Percentiles rank a stretch among this genome's conserved stretches.
Conservation (phyloP, 2,113 vertebrate species). For the Prunella himalayana region DNA sequence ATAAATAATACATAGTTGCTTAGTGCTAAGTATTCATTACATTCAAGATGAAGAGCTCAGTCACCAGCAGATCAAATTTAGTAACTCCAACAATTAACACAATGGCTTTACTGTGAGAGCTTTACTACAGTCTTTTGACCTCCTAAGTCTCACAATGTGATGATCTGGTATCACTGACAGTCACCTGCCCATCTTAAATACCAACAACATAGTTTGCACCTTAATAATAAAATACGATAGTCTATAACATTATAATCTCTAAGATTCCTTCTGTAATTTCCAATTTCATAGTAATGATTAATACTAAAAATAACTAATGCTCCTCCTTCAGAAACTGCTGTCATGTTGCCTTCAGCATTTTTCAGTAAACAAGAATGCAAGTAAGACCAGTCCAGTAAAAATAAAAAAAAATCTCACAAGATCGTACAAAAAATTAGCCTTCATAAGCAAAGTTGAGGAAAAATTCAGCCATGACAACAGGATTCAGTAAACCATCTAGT, state of each 20-base stretch:
- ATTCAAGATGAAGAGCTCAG: conserved; percentile 12
- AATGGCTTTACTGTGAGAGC: not conserved
- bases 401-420: not conserved
- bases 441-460: not conserved
- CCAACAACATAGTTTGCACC: not conserved
- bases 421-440: not conserved
- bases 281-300: not conserved
- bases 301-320: conserved; percentile 7
- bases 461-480: not conserved
- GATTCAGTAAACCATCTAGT: not conserved
- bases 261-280: not conserved
- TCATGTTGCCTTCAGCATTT: not conserved
- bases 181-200: not conserved
- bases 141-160: not conserved
- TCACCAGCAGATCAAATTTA: conserved; percentile 37
- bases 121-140: not conserved
- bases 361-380: conserved; percentile 34
- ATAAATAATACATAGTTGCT: conserved; percentile 59
- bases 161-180: not conserved
- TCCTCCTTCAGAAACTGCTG: not conserved
- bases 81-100: conserved; percentile 20
- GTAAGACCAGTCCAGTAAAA: not conserved
- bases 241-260: not conserved
- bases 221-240: not conserved
- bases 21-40: conserved; percentile 39